Evolutionary conservation across 2,888 invertebrate genomes (phyloP).

Genomic region (Clepsis dumicolana): DNA sequence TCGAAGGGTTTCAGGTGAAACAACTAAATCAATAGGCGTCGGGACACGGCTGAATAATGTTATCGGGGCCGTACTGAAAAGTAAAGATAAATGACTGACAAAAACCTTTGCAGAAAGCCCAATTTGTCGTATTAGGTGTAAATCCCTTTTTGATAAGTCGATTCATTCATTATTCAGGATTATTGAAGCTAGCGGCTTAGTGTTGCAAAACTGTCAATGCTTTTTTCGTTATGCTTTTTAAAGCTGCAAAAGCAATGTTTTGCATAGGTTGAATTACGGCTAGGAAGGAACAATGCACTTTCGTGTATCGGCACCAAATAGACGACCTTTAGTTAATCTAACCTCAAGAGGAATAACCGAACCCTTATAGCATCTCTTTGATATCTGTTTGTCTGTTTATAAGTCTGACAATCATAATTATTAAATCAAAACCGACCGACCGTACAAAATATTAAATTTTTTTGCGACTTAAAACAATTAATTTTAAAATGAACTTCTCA

Average conservation of each 20-base stretch:
- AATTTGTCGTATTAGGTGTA: constrained; percentile 47
- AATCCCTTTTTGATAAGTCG: constrained; percentile 47
- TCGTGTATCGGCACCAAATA: too few relatives aligned
- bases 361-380: too few relatives aligned
- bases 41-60: background rate
- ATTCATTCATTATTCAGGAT: constrained; percentile 52
- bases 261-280: too few relatives aligned
- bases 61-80: constrained; percentile 24
- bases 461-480: too few relatives aligned
- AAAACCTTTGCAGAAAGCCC: constrained; percentile 40
- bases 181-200: constrained; percentile 28
- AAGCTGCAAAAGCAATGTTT: background rate
- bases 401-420: too few relatives aligned
- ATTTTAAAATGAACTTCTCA: too few relatives aligned
- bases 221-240: background rate
- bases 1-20: background rate
- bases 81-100: constrained; percentile 48
- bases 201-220: constrained; percentile 20
- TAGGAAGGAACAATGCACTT: too few relatives aligned
- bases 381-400: too few relatives aligned
- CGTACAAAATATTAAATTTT: too few relatives aligned
- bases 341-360: too few relatives aligned
- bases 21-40: constrained; percentile 1
- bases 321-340: too few relatives aligned
- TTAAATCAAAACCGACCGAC: too few relatives aligned